Evolutionary conservation across 2,797 vertebrate species (phyloP).

Genomic region (Cirrhinus molitorella): DNA sequence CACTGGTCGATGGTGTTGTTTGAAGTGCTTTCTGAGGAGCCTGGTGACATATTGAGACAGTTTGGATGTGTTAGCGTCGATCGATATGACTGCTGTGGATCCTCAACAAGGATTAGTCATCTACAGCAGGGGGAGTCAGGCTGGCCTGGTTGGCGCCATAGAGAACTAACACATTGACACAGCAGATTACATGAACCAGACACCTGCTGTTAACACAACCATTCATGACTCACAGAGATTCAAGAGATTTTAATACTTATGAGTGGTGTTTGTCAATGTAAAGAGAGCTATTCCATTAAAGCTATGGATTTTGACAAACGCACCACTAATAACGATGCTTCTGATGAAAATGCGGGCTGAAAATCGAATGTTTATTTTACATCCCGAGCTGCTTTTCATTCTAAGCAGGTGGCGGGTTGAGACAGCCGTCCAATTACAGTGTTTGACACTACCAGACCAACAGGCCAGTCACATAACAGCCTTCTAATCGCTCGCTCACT

Average conservation of each 20-base stretch:
- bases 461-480: slow-evolving; percentile 27
- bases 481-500: slow-evolving; percentile 24
- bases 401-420: slow-evolving; percentile 4
- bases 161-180: slow-evolving; percentile 43
- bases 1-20: slow-evolving; percentile 75
- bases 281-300: not conserved
- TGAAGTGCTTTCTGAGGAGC: slow-evolving; percentile 73
- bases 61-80: slow-evolving; percentile 50
- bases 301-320: slow-evolving; percentile 3
- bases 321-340: not conserved
- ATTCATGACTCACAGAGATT: not conserved
- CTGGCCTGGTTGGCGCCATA: not conserved
- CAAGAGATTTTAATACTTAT: not conserved
- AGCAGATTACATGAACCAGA: slow-evolving; percentile 39
- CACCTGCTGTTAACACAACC: slow-evolving; percentile 23
- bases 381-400: not conserved
- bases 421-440: slow-evolving; percentile 14
- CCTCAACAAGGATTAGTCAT: slow-evolving; percentile 46
- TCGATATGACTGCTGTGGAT: slow-evolving; percentile 51
- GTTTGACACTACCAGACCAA: slow-evolving; percentile 11
- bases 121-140: slow-evolving; percentile 25
- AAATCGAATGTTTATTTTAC: not conserved
- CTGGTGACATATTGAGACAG: slow-evolving; percentile 74
- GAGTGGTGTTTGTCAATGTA: not conserved
- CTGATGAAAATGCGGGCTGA: slow-evolving; percentile 15